These are phyloP conservation scores for Mobula hypostoma DNA, from an alignment of 2,113 vertebrate species.

Conservation along the genomic window DNA sequence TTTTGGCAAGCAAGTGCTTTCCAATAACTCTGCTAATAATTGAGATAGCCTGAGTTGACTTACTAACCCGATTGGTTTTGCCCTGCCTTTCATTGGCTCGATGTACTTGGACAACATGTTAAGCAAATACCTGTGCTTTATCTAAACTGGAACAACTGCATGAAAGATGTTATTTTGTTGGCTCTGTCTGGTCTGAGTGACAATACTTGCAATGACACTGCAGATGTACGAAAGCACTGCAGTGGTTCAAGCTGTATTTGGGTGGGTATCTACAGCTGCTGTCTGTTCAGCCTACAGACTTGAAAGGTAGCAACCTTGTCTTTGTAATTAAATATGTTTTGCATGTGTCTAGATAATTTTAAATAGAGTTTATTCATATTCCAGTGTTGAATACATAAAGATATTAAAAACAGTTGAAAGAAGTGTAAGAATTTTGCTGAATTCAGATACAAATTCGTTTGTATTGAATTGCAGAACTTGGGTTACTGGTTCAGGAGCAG, in stretches of 20 bases:
- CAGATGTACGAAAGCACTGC: too few species aligned
- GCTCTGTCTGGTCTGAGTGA: too few species aligned
- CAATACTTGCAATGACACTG: too few species aligned
- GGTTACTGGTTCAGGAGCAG: neutral
- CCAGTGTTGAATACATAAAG: neutral
- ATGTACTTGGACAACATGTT: too few species aligned
- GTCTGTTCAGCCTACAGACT: neutral
- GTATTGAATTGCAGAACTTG: neutral
- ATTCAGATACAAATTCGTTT: neutral
- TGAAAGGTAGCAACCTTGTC: neutral
- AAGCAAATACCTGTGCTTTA: too few species aligned
- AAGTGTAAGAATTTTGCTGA: neutral
- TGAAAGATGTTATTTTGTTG: too few species aligned
- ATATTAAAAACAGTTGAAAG: neutral
- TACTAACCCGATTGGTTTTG: too few species aligned
- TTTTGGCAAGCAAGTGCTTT: too few species aligned
- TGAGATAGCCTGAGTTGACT: too few species aligned
- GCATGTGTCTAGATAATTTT: neutral
- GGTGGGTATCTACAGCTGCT: neutral
- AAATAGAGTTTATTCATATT: neutral
- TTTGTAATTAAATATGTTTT: slow-evolving; percentile 4
- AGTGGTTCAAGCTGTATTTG: neutral
- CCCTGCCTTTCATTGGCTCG: too few species aligned
- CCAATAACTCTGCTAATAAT: too few species aligned
- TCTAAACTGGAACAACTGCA: too few species aligned